phyloP scores from a whole-genome alignment of 37 sponge, comb jelly and placozoan genomes.

The Tethya wilhelma region DNA sequence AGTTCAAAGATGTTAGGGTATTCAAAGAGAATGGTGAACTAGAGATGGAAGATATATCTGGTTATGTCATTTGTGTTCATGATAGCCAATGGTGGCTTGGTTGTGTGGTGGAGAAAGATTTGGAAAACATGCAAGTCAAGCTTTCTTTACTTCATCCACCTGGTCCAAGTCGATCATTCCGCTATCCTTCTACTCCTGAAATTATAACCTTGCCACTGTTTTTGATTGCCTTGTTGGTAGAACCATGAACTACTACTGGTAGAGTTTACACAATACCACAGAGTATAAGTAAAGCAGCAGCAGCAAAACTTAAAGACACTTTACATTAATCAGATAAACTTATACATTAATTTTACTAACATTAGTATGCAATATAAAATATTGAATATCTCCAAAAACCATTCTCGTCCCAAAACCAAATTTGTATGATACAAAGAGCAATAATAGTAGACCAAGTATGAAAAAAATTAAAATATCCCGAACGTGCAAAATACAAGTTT shows the following conservation, averaged over 20 bases:
- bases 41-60: conserved; percentile 12
- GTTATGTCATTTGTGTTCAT: conserved; percentile 27
- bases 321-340: no score
- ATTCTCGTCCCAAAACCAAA: no score
- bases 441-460: not conserved
- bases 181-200: conserved; percentile 18
- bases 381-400: no score
- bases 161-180: conserved; percentile 43
- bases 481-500: not conserved
- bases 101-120: conserved; percentile 9
- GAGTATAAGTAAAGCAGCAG: not conserved
- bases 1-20: conserved; percentile 28
- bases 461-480: conserved; percentile 11
- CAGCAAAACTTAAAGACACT: not conserved
- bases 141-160: conserved; percentile 25
- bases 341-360: not conserved
- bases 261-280: conserved; percentile 6
- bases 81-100: conserved; percentile 26
- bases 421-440: no score
- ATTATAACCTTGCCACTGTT: conserved; percentile 8
- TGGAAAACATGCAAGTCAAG: conserved; percentile 21
- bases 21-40: not conserved
- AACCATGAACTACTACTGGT: conserved; percentile 37
- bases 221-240: conserved; percentile 4
- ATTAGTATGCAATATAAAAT: not conserved